A percentile compares a stretch with the other conserved stretches of the same genome.
Conservation (phyloP, 2,888 invertebrate species). For the Drosophila stalkeri region DNA sequence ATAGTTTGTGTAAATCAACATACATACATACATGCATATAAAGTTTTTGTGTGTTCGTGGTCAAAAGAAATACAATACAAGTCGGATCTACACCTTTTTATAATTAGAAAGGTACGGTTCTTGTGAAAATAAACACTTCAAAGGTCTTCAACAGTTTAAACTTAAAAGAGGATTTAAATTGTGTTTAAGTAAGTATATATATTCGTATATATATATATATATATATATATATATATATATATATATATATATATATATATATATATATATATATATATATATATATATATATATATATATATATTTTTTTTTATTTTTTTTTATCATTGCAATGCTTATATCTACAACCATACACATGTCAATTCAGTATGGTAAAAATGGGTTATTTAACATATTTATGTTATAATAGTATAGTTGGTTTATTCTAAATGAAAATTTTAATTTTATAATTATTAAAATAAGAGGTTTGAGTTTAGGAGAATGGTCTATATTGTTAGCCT, state of each 20-base stretch:
- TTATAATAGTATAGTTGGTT: background rate
- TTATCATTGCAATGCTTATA: background rate
- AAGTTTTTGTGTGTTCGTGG: constrained; percentile 59
- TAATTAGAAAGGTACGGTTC: constrained; percentile 28
- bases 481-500: too few species aligned
- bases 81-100: constrained; percentile 48
- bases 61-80: constrained; percentile 60
- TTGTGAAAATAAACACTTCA: constrained; percentile 13
- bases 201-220: background rate
- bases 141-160: constrained; percentile 7
- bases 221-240: too few species aligned
- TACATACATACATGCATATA: constrained; percentile 33
- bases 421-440: too few species aligned
- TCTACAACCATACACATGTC: background rate
- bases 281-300: too few species aligned
- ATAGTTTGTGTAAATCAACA: constrained; percentile 56
- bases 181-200: constrained; percentile 49
- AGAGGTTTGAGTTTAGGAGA: too few species aligned
- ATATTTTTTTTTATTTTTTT: background rate
- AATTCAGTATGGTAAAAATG: background rate
- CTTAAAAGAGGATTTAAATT: constrained; percentile 24
- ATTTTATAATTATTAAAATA: too few species aligned
- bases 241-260: too few species aligned
- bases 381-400: background rate
- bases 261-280: too few species aligned